Conservation (phyloP, 2,113 vertebrate genomes). For the Puntigrus tetrazona region DNA sequence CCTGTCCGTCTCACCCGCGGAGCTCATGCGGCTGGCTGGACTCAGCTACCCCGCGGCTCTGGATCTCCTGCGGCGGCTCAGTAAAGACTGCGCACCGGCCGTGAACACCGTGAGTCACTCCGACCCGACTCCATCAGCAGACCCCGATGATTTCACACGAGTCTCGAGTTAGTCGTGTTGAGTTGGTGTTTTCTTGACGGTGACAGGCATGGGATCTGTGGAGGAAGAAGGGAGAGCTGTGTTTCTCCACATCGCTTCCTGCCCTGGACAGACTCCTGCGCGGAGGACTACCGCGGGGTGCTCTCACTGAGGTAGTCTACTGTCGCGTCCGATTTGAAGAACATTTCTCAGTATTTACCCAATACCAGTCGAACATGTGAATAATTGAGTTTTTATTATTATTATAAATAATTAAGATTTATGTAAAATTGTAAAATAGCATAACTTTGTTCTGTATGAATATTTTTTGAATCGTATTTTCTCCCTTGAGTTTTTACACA, state of each 20-base stretch:
- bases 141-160: not conserved
- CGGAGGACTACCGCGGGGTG: constrained; percentile 80
- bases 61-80: constrained; percentile 70
- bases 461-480: no score
- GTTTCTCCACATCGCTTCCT: constrained; percentile 74
- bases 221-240: constrained; percentile 60
- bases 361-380: no score
- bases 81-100: constrained; percentile 76
- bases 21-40: constrained; percentile 79
- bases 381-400: no score
- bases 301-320: constrained; percentile 81
- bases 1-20: constrained; percentile 76
- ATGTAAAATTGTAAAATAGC: no score
- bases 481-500: no score
- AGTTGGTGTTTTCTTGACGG: not conserved
- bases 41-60: constrained; percentile 74
- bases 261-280: constrained; percentile 74
- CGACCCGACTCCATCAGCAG: not conserved
- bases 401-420: not conserved
- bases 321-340: not conserved
- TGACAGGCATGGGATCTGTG: constrained; percentile 77
- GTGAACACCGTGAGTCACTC: constrained; percentile 77
- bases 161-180: not conserved
- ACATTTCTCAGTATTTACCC: not conserved
- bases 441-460: no score